A percentile compares a stretch with the other conserved stretches of the same genome.
Conservation (phyloP, 2,888 invertebrate species). For the Gryllus longicercus region DNA sequence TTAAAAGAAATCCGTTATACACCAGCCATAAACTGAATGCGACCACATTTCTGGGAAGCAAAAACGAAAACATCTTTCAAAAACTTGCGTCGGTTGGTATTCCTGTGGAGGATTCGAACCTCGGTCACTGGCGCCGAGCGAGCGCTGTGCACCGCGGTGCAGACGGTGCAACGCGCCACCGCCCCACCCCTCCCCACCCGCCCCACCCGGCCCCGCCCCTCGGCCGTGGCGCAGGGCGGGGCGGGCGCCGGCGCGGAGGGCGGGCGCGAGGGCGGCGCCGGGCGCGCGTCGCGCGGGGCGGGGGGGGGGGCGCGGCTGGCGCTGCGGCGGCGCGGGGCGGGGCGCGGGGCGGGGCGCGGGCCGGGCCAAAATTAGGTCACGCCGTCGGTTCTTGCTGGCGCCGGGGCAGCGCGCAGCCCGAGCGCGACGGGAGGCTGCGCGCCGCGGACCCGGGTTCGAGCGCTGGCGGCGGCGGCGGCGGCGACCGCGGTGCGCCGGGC, state of each 20-base stretch:
- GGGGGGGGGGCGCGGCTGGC: neutral
- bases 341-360: neutral
- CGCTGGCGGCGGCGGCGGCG: slow-evolving; percentile 25
- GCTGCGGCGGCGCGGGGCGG: neutral
- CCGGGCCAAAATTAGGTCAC: neutral
- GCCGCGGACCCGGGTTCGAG: slow-evolving; percentile 25
- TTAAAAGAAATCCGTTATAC: too few relatives aligned
- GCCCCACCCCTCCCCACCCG: too few relatives aligned
- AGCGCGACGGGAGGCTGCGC: neutral
- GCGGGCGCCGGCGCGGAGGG: neutral
- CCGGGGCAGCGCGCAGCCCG: neutral
- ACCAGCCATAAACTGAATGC: too few relatives aligned
- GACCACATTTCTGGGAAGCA: too few relatives aligned
- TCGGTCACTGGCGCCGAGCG: neutral
- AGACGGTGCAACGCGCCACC: neutral
- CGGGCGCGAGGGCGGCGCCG: neutral
- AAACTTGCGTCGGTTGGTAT: too few relatives aligned
- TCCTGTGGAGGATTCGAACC: too few relatives aligned
- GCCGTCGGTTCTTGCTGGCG: neutral
- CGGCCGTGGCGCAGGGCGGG: neutral
- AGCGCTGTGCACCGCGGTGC: neutral
- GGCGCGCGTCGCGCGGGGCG: neutral
- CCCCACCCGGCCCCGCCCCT: too few relatives aligned
- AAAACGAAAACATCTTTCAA: too few relatives aligned
- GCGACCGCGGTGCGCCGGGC: slow-evolving; percentile 24